phyloP scores from a whole-genome alignment of 2,113 vertebrate genomes.

The Marmota monax region DNA sequence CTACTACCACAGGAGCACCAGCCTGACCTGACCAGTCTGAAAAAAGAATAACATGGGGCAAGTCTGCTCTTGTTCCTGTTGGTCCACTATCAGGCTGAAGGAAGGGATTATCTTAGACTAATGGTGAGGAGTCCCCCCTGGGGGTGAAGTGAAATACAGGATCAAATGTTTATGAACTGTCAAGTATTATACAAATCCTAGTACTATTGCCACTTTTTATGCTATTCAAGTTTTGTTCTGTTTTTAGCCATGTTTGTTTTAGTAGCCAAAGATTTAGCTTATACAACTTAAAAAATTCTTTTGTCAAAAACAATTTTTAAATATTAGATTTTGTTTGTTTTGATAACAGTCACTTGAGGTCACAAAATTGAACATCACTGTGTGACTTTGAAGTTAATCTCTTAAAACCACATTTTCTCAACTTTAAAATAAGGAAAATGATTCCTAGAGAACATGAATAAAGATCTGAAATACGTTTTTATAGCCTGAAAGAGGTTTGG shows the following conservation, averaged over 20 bases:
- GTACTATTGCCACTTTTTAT: too few species aligned
- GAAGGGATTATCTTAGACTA: neutral
- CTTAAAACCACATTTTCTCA: constrained; percentile 39
- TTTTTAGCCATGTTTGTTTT: neutral
- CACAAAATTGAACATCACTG: neutral
- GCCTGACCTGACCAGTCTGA: neutral
- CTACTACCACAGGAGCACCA: neutral
- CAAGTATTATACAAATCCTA: neutral
- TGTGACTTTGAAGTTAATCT: constrained; percentile 20
- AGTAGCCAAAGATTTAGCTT: neutral
- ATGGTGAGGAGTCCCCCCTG: neutral
- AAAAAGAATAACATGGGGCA: neutral
- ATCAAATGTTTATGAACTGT: neutral
- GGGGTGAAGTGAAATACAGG: neutral
- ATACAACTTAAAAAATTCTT: neutral
- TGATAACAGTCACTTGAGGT: neutral
- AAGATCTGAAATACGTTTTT: neutral
- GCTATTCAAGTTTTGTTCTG: neutral
- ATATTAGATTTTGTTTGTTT: constrained; percentile 55
- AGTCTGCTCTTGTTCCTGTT: neutral
- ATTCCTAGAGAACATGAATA: neutral
- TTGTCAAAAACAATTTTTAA: neutral
- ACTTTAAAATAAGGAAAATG: constrained; percentile 33
- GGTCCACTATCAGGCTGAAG: neutral
- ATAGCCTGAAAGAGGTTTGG: neutral